Evolutionary conservation across 2,888 invertebrate species (phyloP).

Genomic region (Opisthograptis luteolata): DNA sequence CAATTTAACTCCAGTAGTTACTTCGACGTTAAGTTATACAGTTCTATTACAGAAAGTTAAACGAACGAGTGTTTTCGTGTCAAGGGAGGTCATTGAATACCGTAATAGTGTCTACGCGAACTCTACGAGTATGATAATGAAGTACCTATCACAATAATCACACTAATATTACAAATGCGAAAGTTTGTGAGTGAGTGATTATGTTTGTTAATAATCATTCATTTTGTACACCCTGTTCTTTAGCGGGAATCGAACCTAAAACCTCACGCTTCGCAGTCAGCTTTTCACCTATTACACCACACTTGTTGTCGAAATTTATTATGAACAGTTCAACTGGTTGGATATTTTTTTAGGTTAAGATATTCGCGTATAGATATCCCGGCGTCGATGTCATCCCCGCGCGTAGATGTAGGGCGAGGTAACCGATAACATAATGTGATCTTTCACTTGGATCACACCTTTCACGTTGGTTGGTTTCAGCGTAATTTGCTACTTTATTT

Average conservation of each 20-base stretch:
- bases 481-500: neutral
- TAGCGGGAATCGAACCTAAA: too few species aligned
- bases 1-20: constrained; percentile 33
- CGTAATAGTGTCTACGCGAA: constrained; percentile 7
- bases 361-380: constrained; percentile 6
- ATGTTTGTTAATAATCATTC: too few species aligned
- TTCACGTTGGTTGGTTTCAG: neutral
- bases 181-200: too few species aligned
- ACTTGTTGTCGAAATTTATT: too few species aligned
- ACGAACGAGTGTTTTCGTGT: constrained; percentile 27
- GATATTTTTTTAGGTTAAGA: too few species aligned
- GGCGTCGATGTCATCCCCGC: constrained; percentile 10
- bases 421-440: constrained; percentile 17
- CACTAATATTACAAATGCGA: too few species aligned
- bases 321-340: too few species aligned
- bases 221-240: too few species aligned
- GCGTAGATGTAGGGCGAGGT: neutral
- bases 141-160: too few species aligned
- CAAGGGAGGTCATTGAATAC: constrained; percentile 22
- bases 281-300: too few species aligned
- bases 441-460: constrained; percentile 9
- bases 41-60: constrained; percentile 36
- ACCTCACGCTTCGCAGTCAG: too few species aligned
- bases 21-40: constrained; percentile 33
- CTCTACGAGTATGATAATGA: too few species aligned